phyloP scores from a whole-genome alignment of 1,140 invertebrate genomes.

The Scaptomyza montana region DNA sequence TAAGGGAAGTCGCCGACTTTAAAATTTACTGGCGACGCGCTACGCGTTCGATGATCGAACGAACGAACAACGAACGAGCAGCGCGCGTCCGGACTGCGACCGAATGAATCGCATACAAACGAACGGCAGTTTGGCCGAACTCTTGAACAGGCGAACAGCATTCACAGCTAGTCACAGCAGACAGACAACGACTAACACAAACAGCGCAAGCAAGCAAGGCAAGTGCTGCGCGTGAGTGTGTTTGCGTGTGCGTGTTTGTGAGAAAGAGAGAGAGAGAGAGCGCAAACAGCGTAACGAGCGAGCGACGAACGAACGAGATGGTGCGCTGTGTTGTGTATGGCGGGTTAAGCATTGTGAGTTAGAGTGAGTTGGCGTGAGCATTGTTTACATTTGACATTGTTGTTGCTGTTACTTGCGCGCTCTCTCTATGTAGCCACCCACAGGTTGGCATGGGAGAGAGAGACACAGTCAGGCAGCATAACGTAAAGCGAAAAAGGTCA shows the following conservation, averaged over 20 bases:
- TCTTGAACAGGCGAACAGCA: slow-evolving; percentile 66
- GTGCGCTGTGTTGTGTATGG: slow-evolving; percentile 1
- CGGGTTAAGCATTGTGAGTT: neutral
- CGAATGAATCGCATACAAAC: slow-evolving; percentile 71
- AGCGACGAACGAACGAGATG: slow-evolving; percentile 57
- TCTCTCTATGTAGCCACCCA: slow-evolving; percentile 31
- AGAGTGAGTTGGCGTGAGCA: slow-evolving; percentile 34
- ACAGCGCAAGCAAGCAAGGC: neutral
- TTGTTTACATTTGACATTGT: slow-evolving; percentile 54
- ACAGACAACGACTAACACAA: slow-evolving; percentile 27
- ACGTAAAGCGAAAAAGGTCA: slow-evolving; percentile 62
- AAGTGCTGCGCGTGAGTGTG: slow-evolving; percentile 28
- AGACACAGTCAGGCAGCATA: slow-evolving; percentile 16
- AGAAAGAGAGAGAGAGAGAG: slow-evolving; percentile 13
- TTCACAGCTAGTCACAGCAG: slow-evolving; percentile 6
- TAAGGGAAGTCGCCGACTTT: slow-evolving; percentile 6
- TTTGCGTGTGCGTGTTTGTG: slow-evolving; percentile 4
- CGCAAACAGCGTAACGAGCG: slow-evolving; percentile 13
- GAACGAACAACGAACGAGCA: slow-evolving; percentile 47
- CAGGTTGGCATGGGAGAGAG: slow-evolving; percentile 35
- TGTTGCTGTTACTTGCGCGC: slow-evolving; percentile 3
- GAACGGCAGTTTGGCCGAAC: slow-evolving; percentile 79
- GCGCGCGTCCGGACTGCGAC: slow-evolving; percentile 51
- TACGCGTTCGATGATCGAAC: slow-evolving; percentile 44
- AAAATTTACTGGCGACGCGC: slow-evolving; percentile 39